A percentile compares a stretch with the other conserved stretches of the same genome.
phyloP scores from a whole-genome alignment of 2,888 invertebrate genomes.

The Synanthedon tipuliformis region DNA sequence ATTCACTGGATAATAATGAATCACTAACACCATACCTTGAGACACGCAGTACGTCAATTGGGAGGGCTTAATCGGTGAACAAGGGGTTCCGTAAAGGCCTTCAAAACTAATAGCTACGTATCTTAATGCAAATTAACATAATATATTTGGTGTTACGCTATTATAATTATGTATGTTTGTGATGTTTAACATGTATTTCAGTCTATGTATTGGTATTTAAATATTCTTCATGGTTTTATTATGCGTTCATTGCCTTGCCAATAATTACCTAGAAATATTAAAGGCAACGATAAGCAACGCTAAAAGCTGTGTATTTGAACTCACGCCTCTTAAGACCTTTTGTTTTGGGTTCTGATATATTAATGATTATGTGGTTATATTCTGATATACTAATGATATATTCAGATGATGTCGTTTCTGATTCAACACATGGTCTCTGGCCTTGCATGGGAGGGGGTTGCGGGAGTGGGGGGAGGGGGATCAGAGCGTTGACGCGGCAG shows the following conservation, averaged over 20 bases:
- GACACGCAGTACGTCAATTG: constrained; percentile 5
- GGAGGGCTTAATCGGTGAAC: constrained; percentile 17
- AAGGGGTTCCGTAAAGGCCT: constrained; percentile 28
- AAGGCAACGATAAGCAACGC: too few relatives aligned
- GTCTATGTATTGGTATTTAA: not conserved
- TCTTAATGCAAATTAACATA: constrained; percentile 12
- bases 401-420: too few relatives aligned
- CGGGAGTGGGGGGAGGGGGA: constrained; percentile 37
- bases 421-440: constrained; percentile 62
- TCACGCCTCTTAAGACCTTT: too few relatives aligned
- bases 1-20: too few relatives aligned
- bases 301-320: too few relatives aligned
- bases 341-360: too few relatives aligned
- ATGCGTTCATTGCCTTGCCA: too few relatives aligned
- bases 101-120: constrained; percentile 18
- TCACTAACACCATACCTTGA: not conserved
- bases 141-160: constrained; percentile 29
- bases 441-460: constrained; percentile 41
- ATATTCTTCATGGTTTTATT: too few relatives aligned
- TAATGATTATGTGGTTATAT: too few relatives aligned
- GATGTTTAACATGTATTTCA: not conserved
- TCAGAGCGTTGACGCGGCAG: constrained; percentile 61
- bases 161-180: constrained; percentile 15
- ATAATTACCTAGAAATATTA: too few relatives aligned
- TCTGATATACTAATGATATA: too few relatives aligned